A percentile compares a stretch with the other conserved stretches of the same genome.
These are phyloP conservation scores for Sorex maritimensis DNA, from an alignment of 2,797 vertebrate species.

Conservation along the genomic window DNA sequence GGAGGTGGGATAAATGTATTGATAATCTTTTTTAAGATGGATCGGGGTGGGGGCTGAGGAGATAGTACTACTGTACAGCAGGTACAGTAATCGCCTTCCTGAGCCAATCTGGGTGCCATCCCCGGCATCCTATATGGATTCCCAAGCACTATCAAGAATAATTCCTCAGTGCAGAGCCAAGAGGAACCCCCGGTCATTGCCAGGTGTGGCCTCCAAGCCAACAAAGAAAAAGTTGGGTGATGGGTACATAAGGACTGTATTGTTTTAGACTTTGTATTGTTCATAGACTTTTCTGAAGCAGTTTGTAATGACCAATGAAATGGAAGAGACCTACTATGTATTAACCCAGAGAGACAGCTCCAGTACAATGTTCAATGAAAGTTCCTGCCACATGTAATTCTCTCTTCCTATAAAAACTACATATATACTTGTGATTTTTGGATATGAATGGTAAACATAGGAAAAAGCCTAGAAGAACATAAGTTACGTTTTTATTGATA, in stretches of 20 bases:
- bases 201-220: too few species aligned
- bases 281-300: conserved; percentile 29
- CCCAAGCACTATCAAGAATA: too few species aligned
- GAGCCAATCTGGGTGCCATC: too few species aligned
- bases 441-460: background rate
- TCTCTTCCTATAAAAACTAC: background rate
- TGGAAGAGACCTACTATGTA: background rate
- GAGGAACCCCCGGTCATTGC: too few species aligned
- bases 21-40: background rate
- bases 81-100: too few species aligned
- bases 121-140: too few species aligned
- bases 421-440: background rate
- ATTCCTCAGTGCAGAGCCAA: too few species aligned
- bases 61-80: too few species aligned
- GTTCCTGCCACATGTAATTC: background rate
- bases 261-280: background rate
- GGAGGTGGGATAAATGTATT: background rate
- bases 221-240: background rate
- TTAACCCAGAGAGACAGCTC: conserved; percentile 16
- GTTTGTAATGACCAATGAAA: background rate
- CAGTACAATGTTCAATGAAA: background rate
- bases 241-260: background rate
- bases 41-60: too few species aligned
- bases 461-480: background rate
- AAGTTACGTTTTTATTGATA: background rate